Evolutionary conservation across 2,113 vertebrate species (phyloP), one percentile per base, ranked within the genome.

Genomic region (Phalacrocorax carbo): DNA sequence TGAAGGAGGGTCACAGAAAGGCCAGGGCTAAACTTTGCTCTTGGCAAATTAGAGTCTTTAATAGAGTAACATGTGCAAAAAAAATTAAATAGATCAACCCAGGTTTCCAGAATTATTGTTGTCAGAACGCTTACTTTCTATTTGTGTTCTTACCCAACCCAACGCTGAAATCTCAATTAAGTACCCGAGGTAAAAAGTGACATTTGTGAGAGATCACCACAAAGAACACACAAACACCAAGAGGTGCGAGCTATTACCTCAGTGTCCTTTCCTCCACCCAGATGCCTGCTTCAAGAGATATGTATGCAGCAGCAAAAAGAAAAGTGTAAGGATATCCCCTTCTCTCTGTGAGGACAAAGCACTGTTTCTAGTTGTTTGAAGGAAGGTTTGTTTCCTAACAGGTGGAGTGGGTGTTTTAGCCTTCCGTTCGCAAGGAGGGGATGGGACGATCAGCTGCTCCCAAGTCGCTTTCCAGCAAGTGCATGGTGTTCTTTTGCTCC

Each of bases 51-150:
- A 86, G 96, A 97, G 97, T 96, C 97, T 97, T 95, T 97, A 98
- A 97, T 97, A 91, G 98, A 98, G 95, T 94, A 98, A 98, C 93
- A 97, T 98, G 98, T 98, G 98, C 97, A 98, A 98, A 96, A 80
- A 81, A 91, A 97, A 69, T 95, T 98, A 98, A 98, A 98, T 98
- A 98, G 98, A 86, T 97, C 96, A 97, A 97, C 90, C 97, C 97
- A 97, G 82, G 80, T 95, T 96, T 98, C 96, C 89, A 97, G 96
- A 97, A 97, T 97, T 97, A 97, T 64, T 97, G 97, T 88, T 95
- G 92, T 96, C 96, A 96, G 83, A 96, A 97, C 58, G 92, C 97
- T 97, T 94, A 92, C 96, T 96, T 97, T 69, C 86, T 94, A 93
- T 88, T 87, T 73, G 55, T 78, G 94, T 97, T 96, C 76, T 94